Conservation (phyloP, 2,888 invertebrate species). For the Mermis nigrescens region DNA sequence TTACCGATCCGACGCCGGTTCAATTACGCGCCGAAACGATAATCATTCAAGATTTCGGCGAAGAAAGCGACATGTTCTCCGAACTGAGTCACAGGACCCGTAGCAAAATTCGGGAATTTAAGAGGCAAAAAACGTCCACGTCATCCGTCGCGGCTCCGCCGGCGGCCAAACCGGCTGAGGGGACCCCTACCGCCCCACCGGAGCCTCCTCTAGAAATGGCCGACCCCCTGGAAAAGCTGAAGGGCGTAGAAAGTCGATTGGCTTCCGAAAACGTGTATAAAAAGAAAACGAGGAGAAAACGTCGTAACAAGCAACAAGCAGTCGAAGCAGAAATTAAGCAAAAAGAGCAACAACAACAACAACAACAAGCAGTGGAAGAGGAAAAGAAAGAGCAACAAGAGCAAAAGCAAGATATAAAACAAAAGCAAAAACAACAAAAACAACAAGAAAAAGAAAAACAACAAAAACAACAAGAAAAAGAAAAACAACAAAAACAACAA, state of each 20-base stretch:
- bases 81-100: slow-evolving; percentile 21
- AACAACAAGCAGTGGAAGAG: too few species aligned
- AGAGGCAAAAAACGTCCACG: neutral
- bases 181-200: neutral
- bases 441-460: too few species aligned
- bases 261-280: neutral
- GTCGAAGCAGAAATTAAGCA: too few species aligned
- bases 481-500: too few species aligned
- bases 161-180: too few species aligned
- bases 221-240: neutral
- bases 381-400: neutral
- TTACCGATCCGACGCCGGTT: slow-evolving; percentile 29
- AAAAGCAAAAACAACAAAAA: too few species aligned
- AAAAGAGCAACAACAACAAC: too few species aligned
- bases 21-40: slow-evolving; percentile 29
- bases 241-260: neutral
- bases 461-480: too few species aligned
- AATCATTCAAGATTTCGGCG: slow-evolving; percentile 29
- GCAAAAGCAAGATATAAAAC: too few species aligned
- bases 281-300: neutral
- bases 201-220: neutral
- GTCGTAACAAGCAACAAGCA: neutral
- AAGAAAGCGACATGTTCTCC: slow-evolving; percentile 32
- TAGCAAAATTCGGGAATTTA: slow-evolving; percentile 23
- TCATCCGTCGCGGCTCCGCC: neutral